Percentiles rank a stretch among this genome's conserved stretches.
Evolutionary conservation across 2,888 invertebrate genomes (phyloP).

Genomic region (Drosophila siamana): DNA sequence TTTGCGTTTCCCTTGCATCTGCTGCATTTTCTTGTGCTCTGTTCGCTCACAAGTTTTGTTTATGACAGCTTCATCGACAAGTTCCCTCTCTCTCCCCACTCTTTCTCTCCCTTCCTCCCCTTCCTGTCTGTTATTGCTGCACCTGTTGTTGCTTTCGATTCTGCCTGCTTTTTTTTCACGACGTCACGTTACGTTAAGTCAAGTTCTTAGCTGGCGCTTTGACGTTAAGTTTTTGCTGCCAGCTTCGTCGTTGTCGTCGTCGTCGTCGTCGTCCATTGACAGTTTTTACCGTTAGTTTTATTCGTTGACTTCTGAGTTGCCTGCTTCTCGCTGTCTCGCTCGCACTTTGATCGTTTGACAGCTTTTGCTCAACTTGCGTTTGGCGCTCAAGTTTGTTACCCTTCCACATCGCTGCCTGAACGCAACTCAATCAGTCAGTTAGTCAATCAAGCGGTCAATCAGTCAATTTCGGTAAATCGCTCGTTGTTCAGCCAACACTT

Average conservation of each 20-base stretch:
- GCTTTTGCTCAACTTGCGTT: constrained; percentile 32
- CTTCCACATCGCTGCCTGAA: background rate
- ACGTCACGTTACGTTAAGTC: constrained; percentile 52
- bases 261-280: constrained; percentile 62
- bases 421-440: constrained; percentile 17
- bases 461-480: constrained; percentile 36
- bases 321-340: background rate
- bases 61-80: constrained; percentile 60
- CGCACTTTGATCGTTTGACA: constrained; percentile 31
- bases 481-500: constrained; percentile 44
- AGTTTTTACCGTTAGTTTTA: constrained; percentile 69
- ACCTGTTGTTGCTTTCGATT: constrained; percentile 52
- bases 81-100: background rate
- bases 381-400: background rate
- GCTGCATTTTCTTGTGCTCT: background rate
- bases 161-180: background rate
- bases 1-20: constrained; percentile 29
- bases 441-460: constrained; percentile 33
- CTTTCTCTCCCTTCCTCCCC: background rate
- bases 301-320: constrained; percentile 38
- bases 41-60: constrained; percentile 50
- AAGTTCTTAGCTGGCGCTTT: constrained; percentile 59
- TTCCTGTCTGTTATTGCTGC: constrained; percentile 22
- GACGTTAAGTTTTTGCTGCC: constrained; percentile 60
- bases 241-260: constrained; percentile 13